Base-by-base conservation (phyloP, 2,888 invertebrate genomes). In the Sminthurinus aureus region DNA sequence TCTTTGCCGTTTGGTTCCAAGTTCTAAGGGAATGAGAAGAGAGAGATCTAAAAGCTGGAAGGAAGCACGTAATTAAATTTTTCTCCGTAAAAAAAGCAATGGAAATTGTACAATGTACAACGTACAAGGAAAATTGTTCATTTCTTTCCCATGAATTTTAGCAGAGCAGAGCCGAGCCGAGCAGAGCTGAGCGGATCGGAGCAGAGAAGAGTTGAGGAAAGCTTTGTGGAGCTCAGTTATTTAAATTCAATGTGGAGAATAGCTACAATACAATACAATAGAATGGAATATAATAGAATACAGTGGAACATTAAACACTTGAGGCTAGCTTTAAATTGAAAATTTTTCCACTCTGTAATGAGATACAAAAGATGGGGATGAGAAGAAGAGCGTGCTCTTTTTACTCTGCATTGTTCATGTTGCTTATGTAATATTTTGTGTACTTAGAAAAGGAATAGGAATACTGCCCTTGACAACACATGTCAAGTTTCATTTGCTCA, bases 41-140 rank as follows among this genome's bases (percentile, higher is more conserved):
- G 64, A 78, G 75, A 64, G n/a, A 75, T 73, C 26, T 73, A 67
- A 18, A 22, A 67, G 69, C 67, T 69, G 18, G 24, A 81, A 58
- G 26, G 82, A 22, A 75, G 76, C 75, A 76, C 82, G 76, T 82
- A 82, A 82, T 82, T 82, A 82, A 82, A 82, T 82, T 82, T 82
- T 76, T 82, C 3, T 38, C 67, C 76, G 66, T 38, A 67, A 58
- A 66, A 82, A 82, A 82, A 82, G 76, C 82, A 81, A 58, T 64
- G n/a, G 75, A 80, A 75, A 58, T 58, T 38, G 38, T 6, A 38
- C 82, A 81, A 58, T 64, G n/a, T 64, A 80, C 75, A 58, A 6
- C 6, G 38, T 6, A 38, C 38, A 38, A 38, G 38, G 38, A 38
- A 38, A 38, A 38, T 38, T 1, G 38, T 38, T 69, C 69, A 20